A percentile compares a stretch with the other conserved stretches of the same genome.
phyloP scores from a whole-genome alignment of 92 coral and sea anemone genomes.

The Porites lobata region DNA sequence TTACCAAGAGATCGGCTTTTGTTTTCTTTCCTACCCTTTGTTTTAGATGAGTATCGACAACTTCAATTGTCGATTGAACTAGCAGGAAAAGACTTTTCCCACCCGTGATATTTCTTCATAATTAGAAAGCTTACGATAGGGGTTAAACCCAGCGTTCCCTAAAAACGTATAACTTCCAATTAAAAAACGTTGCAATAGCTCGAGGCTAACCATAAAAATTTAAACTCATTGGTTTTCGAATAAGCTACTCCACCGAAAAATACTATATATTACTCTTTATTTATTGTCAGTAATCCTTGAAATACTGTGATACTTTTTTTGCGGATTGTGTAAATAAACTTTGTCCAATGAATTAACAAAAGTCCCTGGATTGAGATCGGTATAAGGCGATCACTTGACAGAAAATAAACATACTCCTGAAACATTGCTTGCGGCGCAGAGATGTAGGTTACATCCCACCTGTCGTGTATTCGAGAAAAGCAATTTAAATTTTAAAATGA shows the following conservation, averaged over 20 bases:
- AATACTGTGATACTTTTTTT: conserved; percentile 8
- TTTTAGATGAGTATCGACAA: conserved; percentile 35
- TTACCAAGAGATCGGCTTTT: conserved; percentile 43
- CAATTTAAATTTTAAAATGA: conserved; percentile 32
- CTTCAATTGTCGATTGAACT: conserved; percentile 29
- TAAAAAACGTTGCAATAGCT: neutral
- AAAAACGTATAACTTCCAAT: neutral
- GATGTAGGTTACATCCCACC: conserved; percentile 4
- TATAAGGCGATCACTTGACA: conserved; percentile 45
- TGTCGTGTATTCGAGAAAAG: conserved; percentile 5
- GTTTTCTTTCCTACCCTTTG: conserved; percentile 36
- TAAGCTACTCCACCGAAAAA: conserved; percentile 2
- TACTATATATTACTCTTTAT: neutral
- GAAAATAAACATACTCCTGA: conserved; percentile 42
- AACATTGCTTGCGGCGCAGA: conserved; percentile 27
- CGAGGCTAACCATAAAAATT: neutral
- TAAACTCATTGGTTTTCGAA: neutral
- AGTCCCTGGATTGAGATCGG: conserved; percentile 5
- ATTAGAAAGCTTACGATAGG: conserved; percentile 10
- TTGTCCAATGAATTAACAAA: conserved; percentile 27
- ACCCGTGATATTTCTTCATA: conserved; percentile 25
- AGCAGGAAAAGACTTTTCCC: conserved; percentile 26
- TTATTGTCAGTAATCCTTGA: neutral
- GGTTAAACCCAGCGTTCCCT: neutral
- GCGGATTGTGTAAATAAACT: conserved; percentile 37